phyloP scores from a whole-genome alignment of 2,113 vertebrate species.

The Caracal caracal region DNA sequence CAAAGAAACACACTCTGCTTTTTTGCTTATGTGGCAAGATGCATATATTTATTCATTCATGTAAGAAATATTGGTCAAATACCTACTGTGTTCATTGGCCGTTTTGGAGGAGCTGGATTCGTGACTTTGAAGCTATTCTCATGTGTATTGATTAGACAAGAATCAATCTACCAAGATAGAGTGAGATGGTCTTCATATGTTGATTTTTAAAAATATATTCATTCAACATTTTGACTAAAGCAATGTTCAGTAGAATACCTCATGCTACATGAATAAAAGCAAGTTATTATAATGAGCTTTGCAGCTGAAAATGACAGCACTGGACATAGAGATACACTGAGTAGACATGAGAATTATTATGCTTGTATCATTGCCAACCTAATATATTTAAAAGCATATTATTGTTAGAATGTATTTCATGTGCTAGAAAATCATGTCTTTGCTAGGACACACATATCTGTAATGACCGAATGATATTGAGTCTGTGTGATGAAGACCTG shows the following conservation, averaged over 20 bases:
- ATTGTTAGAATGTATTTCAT: not conserved
- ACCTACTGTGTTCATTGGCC: not conserved
- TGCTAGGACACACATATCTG: not conserved
- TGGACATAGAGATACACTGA: not conserved
- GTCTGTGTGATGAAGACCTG: not conserved
- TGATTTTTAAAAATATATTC: not conserved
- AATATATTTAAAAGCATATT: not conserved
- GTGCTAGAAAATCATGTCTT: conserved; percentile 11
- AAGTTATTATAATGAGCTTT: not conserved
- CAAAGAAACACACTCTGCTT: not conserved
- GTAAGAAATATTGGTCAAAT: not conserved
- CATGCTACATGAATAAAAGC: not conserved
- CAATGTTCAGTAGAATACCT: not conserved
- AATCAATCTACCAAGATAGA: not conserved
- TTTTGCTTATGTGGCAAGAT: not conserved
- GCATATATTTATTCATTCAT: not conserved
- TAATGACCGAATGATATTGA: not conserved
- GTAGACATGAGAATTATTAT: not conserved
- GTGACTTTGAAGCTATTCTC: not conserved
- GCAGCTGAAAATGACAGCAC: not conserved
- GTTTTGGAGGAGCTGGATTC: not conserved
- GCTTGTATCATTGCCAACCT: not conserved
- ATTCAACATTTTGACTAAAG: not conserved
- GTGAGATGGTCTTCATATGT: not conserved
- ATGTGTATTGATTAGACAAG: not conserved